Conservation (phyloP, 2,888 invertebrate species). For the Lithosia quadra region DNA sequence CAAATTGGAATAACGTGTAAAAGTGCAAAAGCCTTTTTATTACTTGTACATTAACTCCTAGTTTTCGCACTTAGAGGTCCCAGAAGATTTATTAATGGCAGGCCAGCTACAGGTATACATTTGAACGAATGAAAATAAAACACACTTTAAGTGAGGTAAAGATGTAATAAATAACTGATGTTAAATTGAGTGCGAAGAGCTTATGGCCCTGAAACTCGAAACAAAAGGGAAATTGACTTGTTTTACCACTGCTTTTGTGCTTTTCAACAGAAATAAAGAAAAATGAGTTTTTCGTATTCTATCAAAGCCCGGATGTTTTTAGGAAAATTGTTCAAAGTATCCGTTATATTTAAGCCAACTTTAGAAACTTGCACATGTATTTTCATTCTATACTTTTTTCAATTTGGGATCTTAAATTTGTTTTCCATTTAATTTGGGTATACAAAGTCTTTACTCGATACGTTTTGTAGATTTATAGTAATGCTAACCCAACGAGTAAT, state of each 20-base stretch:
- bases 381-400: not conserved
- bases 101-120: slow-evolving; percentile 64
- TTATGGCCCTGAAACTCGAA: slow-evolving; percentile 76
- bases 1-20: slow-evolving; percentile 43
- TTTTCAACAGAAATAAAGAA: slow-evolving; percentile 38
- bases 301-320: slow-evolving; percentile 9
- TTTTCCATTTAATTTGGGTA: not conserved
- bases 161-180: slow-evolving; percentile 81
- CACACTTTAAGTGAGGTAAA: slow-evolving; percentile 76
- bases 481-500: too few relatives aligned
- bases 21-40: slow-evolving; percentile 56
- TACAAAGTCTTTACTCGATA: not conserved
- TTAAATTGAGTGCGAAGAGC: slow-evolving; percentile 83
- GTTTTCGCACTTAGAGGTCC: slow-evolving; percentile 72
- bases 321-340: not conserved
- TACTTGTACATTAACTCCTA: slow-evolving; percentile 67
- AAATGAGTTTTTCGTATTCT: slow-evolving; percentile 31
- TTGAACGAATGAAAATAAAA: slow-evolving; percentile 71
- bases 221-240: slow-evolving; percentile 66
- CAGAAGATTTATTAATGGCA: slow-evolving; percentile 68
- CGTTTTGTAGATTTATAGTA: not conserved
- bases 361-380: not conserved
- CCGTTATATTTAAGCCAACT: not conserved
- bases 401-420: not conserved
- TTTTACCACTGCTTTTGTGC: slow-evolving; percentile 50